These are phyloP conservation scores for Argyresthia albistria DNA, from an alignment of 2,888 invertebrate species.

Conservation along the genomic window DNA sequence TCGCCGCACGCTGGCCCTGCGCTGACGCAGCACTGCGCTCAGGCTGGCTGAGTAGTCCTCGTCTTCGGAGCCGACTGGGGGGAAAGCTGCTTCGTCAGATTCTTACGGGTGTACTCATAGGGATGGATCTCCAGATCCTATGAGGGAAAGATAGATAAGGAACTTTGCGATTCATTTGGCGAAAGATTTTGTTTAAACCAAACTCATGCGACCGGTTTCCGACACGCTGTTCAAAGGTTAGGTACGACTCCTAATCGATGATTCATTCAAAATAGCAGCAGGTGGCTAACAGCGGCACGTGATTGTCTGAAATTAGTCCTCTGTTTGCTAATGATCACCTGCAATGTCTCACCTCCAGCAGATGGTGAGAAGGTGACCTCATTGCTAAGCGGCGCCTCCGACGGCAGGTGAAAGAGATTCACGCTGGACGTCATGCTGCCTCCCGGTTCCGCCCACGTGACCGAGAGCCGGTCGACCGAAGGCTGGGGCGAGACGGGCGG, in stretches of 20 bases:
- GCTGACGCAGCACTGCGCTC: constrained; percentile 83
- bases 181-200: too few relatives aligned
- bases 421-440: constrained; percentile 59
- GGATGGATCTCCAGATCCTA: too few relatives aligned
- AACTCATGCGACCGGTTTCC: too few relatives aligned
- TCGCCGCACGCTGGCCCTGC: constrained; percentile 81
- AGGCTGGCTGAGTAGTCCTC: constrained; percentile 91
- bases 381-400: constrained; percentile 44
- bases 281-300: too few relatives aligned
- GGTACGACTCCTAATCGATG: too few relatives aligned
- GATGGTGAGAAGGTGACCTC: constrained; percentile 59
- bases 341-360: constrained; percentile 24
- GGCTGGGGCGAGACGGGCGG: constrained; percentile 78
- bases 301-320: too few relatives aligned
- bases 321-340: too few relatives aligned
- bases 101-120: too few relatives aligned
- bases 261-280: too few relatives aligned
- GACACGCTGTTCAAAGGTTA: too few relatives aligned
- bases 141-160: too few relatives aligned
- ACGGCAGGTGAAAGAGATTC: constrained; percentile 55
- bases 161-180: too few relatives aligned
- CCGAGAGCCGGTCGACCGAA: constrained; percentile 79
- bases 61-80: constrained; percentile 75
- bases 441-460: constrained; percentile 78
- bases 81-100: not conserved